Evolutionary conservation across 1,140 invertebrate species (phyloP).

Genomic region (Asobara japonica): DNA sequence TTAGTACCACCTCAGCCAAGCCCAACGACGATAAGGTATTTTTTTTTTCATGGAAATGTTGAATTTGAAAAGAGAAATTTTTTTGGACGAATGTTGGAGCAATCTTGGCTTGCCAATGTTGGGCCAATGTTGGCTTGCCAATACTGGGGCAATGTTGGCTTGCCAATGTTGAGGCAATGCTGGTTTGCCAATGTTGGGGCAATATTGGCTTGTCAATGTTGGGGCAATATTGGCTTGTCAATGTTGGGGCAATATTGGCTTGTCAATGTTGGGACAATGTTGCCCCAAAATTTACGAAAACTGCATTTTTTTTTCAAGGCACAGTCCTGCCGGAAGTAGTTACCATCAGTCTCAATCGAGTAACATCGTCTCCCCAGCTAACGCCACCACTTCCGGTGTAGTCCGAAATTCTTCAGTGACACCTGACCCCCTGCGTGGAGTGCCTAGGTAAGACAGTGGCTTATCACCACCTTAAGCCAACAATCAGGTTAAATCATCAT

Average conservation of each 20-base stretch:
- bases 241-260: neutral
- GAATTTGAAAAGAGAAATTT: no score
- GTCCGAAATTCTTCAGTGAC: conserved; percentile 64
- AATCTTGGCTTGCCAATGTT: neutral
- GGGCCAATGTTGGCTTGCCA: neutral
- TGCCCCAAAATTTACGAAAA: neutral
- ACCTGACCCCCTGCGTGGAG: conserved; percentile 60
- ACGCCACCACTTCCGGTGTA: conserved; percentile 58
- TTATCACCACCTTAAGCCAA: conserved; percentile 17
- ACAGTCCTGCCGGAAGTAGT: conserved; percentile 57
- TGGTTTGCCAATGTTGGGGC: no score
- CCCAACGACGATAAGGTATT: conserved; percentile 66
- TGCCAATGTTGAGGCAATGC: neutral
- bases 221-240: neutral
- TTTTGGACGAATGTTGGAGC: no score
- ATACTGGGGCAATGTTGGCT: no score
- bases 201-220: neutral
- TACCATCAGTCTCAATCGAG: conserved; percentile 62
- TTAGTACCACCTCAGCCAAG: conserved; percentile 63
- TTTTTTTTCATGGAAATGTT: neutral
- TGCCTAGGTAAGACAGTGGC: conserved; percentile 54
- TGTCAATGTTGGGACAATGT: neutral
- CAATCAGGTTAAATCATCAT: conserved; percentile 8
- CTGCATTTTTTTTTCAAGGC: conserved; percentile 40
- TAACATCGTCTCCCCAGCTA: conserved; percentile 59